These are phyloP conservation scores for Epinephelus malabaricus DNA, from an alignment of 2,797 vertebrate species.

Conservation along the genomic window DNA sequence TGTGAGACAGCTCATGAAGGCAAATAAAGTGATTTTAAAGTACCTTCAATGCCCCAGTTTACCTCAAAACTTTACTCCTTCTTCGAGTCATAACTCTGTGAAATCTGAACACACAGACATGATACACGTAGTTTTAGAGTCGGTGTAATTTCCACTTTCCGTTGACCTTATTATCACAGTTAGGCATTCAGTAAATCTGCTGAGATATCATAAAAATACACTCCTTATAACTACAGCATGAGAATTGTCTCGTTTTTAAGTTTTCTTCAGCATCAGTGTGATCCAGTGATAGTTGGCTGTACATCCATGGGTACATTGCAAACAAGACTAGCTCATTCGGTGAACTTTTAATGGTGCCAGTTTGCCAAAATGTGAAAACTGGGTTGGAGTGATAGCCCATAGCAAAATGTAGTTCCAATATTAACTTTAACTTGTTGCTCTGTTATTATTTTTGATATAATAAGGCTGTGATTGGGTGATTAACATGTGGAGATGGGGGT, in stretches of 20 bases:
- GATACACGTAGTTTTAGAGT: too few relatives aligned
- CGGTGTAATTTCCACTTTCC: too few relatives aligned
- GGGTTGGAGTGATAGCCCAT: not conserved
- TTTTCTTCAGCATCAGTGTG: not conserved
- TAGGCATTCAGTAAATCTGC: not conserved
- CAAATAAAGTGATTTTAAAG: too few relatives aligned
- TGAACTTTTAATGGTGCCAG: not conserved
- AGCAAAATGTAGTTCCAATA: not conserved
- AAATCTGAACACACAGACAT: too few relatives aligned
- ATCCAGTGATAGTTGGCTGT: not conserved
- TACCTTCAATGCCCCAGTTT: too few relatives aligned
- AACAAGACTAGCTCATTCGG: not conserved
- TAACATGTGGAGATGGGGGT: not conserved
- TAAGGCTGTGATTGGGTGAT: not conserved
- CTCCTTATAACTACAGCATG: too few relatives aligned
- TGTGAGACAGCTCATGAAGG: too few relatives aligned
- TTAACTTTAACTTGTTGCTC: not conserved
- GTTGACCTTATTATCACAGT: too few relatives aligned
- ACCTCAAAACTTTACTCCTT: too few relatives aligned
- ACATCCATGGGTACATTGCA: not conserved
- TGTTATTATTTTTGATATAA: not conserved
- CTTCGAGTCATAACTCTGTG: too few relatives aligned
- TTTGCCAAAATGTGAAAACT: not conserved
- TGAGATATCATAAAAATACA: too few relatives aligned
- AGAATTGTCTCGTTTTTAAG: not conserved